phyloP scores from a whole-genome alignment of 2,888 invertebrate species.

The Crematogaster levior region DNA sequence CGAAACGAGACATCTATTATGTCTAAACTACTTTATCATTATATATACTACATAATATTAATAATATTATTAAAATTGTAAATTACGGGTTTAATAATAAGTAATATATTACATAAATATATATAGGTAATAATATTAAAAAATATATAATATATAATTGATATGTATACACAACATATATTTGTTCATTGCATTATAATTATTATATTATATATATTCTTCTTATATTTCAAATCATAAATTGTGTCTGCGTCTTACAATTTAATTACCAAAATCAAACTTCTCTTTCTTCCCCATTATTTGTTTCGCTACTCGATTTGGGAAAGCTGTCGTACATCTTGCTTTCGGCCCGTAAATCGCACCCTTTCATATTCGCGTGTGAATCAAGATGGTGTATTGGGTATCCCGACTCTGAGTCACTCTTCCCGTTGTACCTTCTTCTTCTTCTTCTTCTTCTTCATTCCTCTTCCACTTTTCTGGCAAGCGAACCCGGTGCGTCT shows the following conservation, averaged over 20 bases:
- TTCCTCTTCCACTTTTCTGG: slow-evolving; percentile 29
- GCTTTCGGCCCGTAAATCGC: slow-evolving; percentile 35
- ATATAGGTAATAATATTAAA: too few species aligned
- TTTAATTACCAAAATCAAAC: not conserved
- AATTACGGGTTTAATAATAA: not conserved
- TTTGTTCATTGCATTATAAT: not conserved
- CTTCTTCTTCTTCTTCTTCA: slow-evolving; percentile 40
- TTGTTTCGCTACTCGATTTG: slow-evolving; percentile 26
- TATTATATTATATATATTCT: not conserved
- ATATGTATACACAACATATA: not conserved
- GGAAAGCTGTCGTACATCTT: slow-evolving; percentile 30
- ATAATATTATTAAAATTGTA: too few species aligned
- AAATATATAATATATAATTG: too few species aligned
- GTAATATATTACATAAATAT: not conserved
- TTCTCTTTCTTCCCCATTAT: not conserved
- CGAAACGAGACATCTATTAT: not conserved
- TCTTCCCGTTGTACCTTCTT: slow-evolving; percentile 46
- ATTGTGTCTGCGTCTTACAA: not conserved
- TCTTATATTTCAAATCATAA: not conserved
- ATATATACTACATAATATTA: not conserved
- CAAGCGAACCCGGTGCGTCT: slow-evolving; percentile 65
- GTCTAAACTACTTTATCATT: not conserved
- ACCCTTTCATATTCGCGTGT: slow-evolving; percentile 52
- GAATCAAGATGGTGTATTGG: slow-evolving; percentile 64
- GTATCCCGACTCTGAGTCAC: slow-evolving; percentile 59